These are phyloP conservation scores for Andrena haemorrhoa DNA, from an alignment of 2,888 invertebrate genomes.

Conservation along the genomic window DNA sequence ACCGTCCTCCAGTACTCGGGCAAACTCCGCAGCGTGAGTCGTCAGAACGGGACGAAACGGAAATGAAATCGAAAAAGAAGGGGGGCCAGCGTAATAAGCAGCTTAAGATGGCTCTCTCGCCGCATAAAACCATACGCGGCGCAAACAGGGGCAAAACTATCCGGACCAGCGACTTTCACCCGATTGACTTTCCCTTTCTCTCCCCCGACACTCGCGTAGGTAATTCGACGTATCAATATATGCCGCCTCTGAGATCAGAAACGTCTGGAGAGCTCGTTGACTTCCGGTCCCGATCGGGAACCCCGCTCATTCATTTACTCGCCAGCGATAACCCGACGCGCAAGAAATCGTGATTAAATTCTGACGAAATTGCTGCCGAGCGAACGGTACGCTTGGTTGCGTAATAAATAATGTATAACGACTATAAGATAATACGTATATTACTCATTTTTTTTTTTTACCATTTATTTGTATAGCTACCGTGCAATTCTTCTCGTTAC, in stretches of 20 bases:
- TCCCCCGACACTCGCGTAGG: constrained; percentile 33
- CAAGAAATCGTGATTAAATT: constrained; percentile 1
- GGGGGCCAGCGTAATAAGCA: constrained; percentile 27
- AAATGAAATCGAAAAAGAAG: constrained; percentile 38
- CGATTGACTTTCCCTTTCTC: constrained; percentile 83
- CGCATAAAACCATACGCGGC: constrained; percentile 59
- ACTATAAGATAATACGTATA: not conserved
- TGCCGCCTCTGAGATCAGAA: constrained; percentile 25
- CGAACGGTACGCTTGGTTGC: constrained; percentile 5
- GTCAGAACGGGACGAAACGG: not conserved
- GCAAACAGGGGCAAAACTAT: constrained; percentile 76
- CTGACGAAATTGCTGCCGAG: not conserved
- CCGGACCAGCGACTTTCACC: constrained; percentile 81
- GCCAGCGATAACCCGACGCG: not conserved
- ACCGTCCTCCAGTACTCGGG: not conserved
- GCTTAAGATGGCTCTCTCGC: constrained; percentile 50
- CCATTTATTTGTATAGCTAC: not conserved
- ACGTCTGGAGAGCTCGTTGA: constrained; percentile 10
- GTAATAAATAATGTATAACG: not conserved
- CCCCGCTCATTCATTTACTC: constrained; percentile 5
- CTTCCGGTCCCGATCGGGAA: constrained; percentile 13
- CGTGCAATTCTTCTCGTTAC: not conserved
- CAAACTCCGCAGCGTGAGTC: not conserved
- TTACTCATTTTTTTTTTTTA: not conserved
- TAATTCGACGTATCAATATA: constrained; percentile 49